Percentiles rank a stretch among this genome's conserved stretches.
These are phyloP conservation scores for Phragmatobia fuliginosa DNA, from an alignment of 2,888 invertebrate genomes.

Conservation along the genomic window DNA sequence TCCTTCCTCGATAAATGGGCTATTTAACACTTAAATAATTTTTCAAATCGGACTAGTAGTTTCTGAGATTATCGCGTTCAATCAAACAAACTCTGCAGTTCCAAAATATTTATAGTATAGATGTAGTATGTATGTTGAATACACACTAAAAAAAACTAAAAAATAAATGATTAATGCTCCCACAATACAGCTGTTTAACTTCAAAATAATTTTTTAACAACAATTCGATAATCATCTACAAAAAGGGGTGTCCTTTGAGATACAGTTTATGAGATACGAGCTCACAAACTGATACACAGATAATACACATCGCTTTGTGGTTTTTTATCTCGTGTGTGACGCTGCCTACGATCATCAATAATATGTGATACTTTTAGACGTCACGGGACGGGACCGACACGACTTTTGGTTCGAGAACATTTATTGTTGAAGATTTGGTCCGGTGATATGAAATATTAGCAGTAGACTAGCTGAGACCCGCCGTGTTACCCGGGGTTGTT, in stretches of 20 bases:
- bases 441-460: too few relatives aligned
- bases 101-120: too few relatives aligned
- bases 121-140: too few relatives aligned
- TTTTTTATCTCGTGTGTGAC: slow-evolving; percentile 27
- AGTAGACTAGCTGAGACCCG: too few relatives aligned
- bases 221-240: slow-evolving; percentile 40
- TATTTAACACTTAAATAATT: too few relatives aligned
- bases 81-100: too few relatives aligned
- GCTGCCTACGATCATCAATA: slow-evolving; percentile 49
- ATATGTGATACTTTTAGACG: slow-evolving; percentile 35
- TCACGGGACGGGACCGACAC: slow-evolving; percentile 41
- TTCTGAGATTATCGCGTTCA: too few relatives aligned
- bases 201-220: slow-evolving; percentile 27
- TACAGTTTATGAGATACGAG: slow-evolving; percentile 49
- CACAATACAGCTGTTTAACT: slow-evolving; percentile 13
- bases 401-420: slow-evolving; percentile 15
- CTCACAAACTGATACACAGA: slow-evolving; percentile 48
- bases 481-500: too few relatives aligned
- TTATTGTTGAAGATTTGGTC: neutral
- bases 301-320: slow-evolving; percentile 37
- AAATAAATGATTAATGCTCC: slow-evolving; percentile 19
- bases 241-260: slow-evolving; percentile 34
- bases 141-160: neutral
- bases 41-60: too few relatives aligned
- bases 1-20: too few relatives aligned